Conservation (phyloP, 2,797 vertebrate genomes). For the Leucoraja ocellata region DNA sequence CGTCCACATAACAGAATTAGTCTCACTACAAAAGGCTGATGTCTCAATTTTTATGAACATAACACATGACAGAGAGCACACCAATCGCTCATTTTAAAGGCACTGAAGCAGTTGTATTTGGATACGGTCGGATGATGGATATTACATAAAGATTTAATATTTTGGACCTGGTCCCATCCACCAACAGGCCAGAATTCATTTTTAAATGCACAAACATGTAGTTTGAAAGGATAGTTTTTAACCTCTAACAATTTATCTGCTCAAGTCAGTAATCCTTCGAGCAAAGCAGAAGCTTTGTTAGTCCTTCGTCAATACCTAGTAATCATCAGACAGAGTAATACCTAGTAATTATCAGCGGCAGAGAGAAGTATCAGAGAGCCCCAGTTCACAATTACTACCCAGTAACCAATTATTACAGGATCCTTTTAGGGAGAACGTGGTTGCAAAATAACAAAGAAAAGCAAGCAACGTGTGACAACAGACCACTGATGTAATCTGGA, state of each 20-base stretch:
- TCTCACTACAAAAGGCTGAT: background rate
- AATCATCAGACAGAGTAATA: background rate
- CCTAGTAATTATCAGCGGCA: background rate
- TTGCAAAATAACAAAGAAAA: background rate
- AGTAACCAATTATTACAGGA: background rate
- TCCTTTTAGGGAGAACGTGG: background rate
- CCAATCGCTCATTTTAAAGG: background rate
- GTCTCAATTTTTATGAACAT: background rate
- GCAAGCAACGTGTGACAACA: background rate
- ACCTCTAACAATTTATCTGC: background rate
- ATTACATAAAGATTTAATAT: too few species aligned
- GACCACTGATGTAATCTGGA: background rate
- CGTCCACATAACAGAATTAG: background rate
- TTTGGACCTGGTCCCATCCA: background rate
- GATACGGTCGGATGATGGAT: background rate
- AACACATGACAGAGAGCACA: background rate
- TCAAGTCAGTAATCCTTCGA: background rate
- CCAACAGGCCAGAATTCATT: background rate
- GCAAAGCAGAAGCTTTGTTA: background rate
- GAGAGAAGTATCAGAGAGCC: background rate
- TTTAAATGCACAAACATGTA: background rate
- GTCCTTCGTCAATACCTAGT: background rate
- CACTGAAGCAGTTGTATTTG: background rate
- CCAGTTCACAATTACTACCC: background rate
- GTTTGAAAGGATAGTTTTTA: too few species aligned